phyloP scores from a whole-genome alignment of 2,797 vertebrate genomes.

The Acanthurus leucopareius region DNA sequence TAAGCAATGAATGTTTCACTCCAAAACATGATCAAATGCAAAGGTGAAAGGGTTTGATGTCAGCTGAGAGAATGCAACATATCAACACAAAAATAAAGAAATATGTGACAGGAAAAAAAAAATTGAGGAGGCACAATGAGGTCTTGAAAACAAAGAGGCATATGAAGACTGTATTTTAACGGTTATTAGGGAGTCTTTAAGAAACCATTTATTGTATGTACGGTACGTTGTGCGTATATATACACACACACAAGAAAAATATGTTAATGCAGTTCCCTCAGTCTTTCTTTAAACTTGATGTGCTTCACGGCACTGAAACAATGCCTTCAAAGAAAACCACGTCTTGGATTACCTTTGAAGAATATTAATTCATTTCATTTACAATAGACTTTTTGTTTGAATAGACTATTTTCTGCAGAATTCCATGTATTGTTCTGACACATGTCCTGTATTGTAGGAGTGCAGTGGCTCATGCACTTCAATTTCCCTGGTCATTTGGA shows the following conservation, averaged over 20 bases:
- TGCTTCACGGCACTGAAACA: slow-evolving; percentile 49
- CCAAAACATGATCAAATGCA: slow-evolving; percentile 38
- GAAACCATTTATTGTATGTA: background rate
- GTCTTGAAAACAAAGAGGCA: background rate
- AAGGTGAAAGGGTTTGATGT: slow-evolving; percentile 29
- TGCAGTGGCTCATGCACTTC: slow-evolving; percentile 80
- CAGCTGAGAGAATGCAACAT: slow-evolving; percentile 5
- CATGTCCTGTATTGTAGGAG: slow-evolving; percentile 70
- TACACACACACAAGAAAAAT: background rate
- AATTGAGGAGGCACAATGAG: background rate
- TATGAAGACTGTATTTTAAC: background rate
- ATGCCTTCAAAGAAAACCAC: slow-evolving; percentile 34
- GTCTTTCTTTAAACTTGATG: too few relatives aligned
- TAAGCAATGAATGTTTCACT: slow-evolving; percentile 41
- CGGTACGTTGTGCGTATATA: background rate
- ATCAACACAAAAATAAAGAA: slow-evolving; percentile 12
- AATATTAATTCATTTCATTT: slow-evolving; percentile 67
- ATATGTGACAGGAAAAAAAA: background rate
- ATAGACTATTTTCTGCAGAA: slow-evolving; percentile 69
- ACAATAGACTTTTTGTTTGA: slow-evolving; percentile 65
- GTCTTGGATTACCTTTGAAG: slow-evolving; percentile 57
- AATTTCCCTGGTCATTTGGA: slow-evolving; percentile 79
- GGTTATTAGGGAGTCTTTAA: background rate
- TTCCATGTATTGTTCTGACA: slow-evolving; percentile 72
- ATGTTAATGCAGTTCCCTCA: background rate